Base-by-base conservation (phyloP, 2,888 invertebrate genomes). In the Drosophila meridionalis region DNA sequence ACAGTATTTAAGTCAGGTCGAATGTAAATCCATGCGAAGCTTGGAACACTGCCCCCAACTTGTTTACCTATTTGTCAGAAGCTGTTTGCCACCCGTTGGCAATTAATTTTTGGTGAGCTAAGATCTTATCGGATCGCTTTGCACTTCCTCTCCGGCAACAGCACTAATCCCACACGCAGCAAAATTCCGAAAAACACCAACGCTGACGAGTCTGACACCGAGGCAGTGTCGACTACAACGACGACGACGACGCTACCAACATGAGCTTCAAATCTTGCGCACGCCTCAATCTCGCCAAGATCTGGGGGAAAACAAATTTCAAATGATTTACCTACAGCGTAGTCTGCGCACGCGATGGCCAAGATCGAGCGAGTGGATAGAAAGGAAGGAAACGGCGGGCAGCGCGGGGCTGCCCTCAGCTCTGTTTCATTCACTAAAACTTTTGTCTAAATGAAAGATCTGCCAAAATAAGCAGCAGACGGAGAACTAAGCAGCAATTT, bases 381-480 rank as follows among this genome's bases (percentile, higher is more conserved):
- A 30, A 14, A 42, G 36, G 38, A n/a, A 40, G 66, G 58, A 43
- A 28, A n/a, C 42, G 30, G 47, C 11, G 45, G 47, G 43, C 52
- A 48, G 45, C 40, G 63, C 43, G 45, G 32, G 26, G 36, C 40
- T 60, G 30, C 43, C 65, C 68, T 66, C 72, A 62, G 76, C 78
- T 80, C 71, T 72, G 78, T 78, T 86, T 86, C 85, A 86, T 86
- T 86, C 85, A 86, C 78, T 73, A 88, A 88, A 81, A 66, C 50
- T 72, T 80, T 86, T 84, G 89, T 87, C 87, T 87, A 89, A 89
- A 87, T 87, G 87, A 89, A 89, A 89, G 76, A 89, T 87, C 85
- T 81, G 69, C 60, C 73, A 64, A 72, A 63, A 67, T 45, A 28
- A 61, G n/a, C 14, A 40, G 48, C 12, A 52, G 38, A 60, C 43